Base-by-base conservation (phyloP, 1,140 invertebrate species). In the Heterodera schachtii region DNA sequence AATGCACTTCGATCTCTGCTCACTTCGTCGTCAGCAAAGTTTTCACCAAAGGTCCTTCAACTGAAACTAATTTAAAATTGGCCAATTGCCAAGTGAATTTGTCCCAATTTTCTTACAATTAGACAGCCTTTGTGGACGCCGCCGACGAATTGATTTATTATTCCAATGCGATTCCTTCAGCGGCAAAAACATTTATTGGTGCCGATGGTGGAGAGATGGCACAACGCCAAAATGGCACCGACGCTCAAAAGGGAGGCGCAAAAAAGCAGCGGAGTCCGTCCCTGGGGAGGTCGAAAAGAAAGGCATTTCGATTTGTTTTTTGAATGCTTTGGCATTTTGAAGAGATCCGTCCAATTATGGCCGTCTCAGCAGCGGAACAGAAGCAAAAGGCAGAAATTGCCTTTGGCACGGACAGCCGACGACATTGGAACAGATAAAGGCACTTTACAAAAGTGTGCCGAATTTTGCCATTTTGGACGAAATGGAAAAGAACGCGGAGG, bases 391-490 rank as follows among this genome's bases (percentile, higher is more conserved):
- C 46, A 6, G 49, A 5, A 57, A 76, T 21, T 76, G 13, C 41
- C 13, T 76, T 19, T 0, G 43, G 64, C 52, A 76, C 44, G 5
- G 64, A 9, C 44, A 49, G 19, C 64, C 64, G 16, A 76, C 44
- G 19, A 57, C 75, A 13, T 57, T 76, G 64, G 75, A 76, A 41
- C 75, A 76, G 31, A 76, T 76, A 19, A 43, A 21, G 3, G 49
- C 52, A 49, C 75, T 76, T 16, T 76, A 76, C 64, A 76, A 76
- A 21, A 76, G 75, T 21, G 49, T 76, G 75, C 75, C 75, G 2
- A 76, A 76, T 13, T 76, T 76, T 41, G 75, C 47, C 19, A 46
- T 19, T 66, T 76, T 66, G 52, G 75, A 76, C 31, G 1, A 31
- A 31, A 31, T 1, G 31, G 31, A 31, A 31, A 31, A 31, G 31